These are phyloP conservation scores for Apoderus coryli DNA, from an alignment of 2,888 invertebrate species.

Conservation along the genomic window DNA sequence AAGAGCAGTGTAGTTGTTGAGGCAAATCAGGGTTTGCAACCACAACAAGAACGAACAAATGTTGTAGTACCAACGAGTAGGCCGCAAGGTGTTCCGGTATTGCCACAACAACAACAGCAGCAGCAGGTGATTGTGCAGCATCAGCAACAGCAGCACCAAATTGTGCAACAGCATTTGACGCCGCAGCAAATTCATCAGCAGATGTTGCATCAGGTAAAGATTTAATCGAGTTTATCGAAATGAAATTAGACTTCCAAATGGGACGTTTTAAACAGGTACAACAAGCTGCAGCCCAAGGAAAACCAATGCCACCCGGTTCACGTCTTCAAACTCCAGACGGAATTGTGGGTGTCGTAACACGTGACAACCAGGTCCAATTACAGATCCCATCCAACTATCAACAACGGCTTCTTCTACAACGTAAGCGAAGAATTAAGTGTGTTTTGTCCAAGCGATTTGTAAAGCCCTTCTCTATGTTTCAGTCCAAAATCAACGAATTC, in stretches of 20 bases:
- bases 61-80: too few species aligned
- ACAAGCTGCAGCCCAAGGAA: conserved; percentile 45
- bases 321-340: conserved; percentile 44
- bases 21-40: conserved; percentile 4
- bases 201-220: conserved; percentile 36
- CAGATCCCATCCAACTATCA: conserved; percentile 37
- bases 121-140: conserved; percentile 13
- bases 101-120: conserved; percentile 2
- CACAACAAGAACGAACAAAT: background rate
- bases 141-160: conserved; percentile 18
- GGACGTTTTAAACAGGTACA: conserved; percentile 43
- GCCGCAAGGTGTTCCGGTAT: background rate
- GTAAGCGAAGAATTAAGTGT: too few species aligned
- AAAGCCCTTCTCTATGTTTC: conserved; percentile 14
- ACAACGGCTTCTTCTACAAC: conserved; percentile 26
- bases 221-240: conserved; percentile 4
- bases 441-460: too few species aligned
- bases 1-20: too few species aligned
- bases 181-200: conserved; percentile 38
- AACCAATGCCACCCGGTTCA: conserved; percentile 40
- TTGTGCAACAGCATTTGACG: conserved; percentile 20
- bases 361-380: conserved; percentile 44
- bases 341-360: conserved; percentile 48
- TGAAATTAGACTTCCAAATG: background rate
- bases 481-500: conserved; percentile 33